phyloP scores from a whole-genome alignment of 2,797 vertebrate genomes.

The Philypnodon macrostomus region DNA sequence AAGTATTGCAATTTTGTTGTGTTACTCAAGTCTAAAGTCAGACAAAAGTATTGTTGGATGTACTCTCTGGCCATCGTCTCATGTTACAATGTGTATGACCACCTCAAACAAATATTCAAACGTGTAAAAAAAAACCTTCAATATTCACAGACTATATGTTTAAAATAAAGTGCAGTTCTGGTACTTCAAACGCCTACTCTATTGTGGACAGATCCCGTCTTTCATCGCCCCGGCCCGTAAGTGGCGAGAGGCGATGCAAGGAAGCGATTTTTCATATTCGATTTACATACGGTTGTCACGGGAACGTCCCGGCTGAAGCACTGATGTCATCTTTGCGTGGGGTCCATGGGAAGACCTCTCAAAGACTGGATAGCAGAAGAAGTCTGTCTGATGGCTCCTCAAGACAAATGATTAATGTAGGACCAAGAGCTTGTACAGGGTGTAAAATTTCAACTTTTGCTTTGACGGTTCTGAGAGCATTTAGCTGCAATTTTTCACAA shows the following conservation, averaged over 20 bases:
- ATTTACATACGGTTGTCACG: slow-evolving; percentile 79
- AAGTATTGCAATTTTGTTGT: too few relatives aligned
- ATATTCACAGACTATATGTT: slow-evolving; percentile 5
- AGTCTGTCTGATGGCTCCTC: slow-evolving; percentile 23
- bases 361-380: slow-evolving; percentile 13
- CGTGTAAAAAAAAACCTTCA: too few relatives aligned
- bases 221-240: slow-evolving; percentile 63
- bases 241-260: slow-evolving; percentile 67
- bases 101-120: too few relatives aligned
- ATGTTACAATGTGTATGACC: too few relatives aligned
- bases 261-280: slow-evolving; percentile 80
- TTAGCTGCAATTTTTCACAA: background rate
- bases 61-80: too few relatives aligned
- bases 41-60: too few relatives aligned
- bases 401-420: slow-evolving; percentile 51
- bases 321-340: slow-evolving; percentile 70
- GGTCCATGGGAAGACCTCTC: slow-evolving; percentile 62
- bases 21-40: too few relatives aligned
- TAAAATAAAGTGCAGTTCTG: slow-evolving; percentile 23
- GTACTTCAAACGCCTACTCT: slow-evolving; percentile 61
- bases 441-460: slow-evolving; percentile 26
- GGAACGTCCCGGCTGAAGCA: slow-evolving; percentile 42
- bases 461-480: slow-evolving; percentile 3
- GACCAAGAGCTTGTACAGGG: slow-evolving; percentile 25
- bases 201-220: slow-evolving; percentile 48